Conservation (phyloP, 2,888 invertebrate genomes). For the Drosophila sordidapex region DNA sequence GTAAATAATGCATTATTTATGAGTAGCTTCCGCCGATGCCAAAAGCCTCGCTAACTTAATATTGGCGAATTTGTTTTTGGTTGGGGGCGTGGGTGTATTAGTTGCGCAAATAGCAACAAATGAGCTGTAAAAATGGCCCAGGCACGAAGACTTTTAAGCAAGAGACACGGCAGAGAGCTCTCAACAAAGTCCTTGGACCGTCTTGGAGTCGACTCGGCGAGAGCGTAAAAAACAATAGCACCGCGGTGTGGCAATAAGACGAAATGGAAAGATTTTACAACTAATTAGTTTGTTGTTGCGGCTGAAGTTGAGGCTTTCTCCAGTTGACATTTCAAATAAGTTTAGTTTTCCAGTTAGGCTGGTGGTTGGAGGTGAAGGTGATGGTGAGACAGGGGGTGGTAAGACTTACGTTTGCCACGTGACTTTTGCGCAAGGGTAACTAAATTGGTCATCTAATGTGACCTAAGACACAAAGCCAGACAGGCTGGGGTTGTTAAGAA, state of each 20-base stretch:
- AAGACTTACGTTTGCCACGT: slow-evolving; percentile 37
- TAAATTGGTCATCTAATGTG: slow-evolving; percentile 67
- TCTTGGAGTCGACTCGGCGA: background rate
- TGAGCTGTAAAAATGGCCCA: slow-evolving; percentile 69
- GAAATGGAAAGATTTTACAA: slow-evolving; percentile 58
- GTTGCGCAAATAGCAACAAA: slow-evolving; percentile 65
- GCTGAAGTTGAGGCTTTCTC: slow-evolving; percentile 21
- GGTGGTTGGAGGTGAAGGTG: background rate
- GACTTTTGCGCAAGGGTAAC: slow-evolving; percentile 51
- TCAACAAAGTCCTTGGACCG: slow-evolving; percentile 7
- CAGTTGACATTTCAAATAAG: slow-evolving; percentile 61
- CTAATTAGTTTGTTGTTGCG: slow-evolving; percentile 68
- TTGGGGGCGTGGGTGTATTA: background rate
- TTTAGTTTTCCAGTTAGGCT: background rate
- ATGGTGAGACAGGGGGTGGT: background rate
- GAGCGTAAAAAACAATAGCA: slow-evolving; percentile 6
- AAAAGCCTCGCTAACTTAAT: slow-evolving; percentile 32
- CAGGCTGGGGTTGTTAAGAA: slow-evolving; percentile 16
- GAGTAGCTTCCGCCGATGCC: slow-evolving; percentile 43
- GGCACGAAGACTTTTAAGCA: slow-evolving; percentile 63
- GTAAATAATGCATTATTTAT: slow-evolving; percentile 76
- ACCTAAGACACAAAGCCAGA: slow-evolving; percentile 46
- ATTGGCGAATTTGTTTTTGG: background rate
- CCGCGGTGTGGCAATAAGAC: slow-evolving; percentile 29
- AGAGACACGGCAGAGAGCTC: slow-evolving; percentile 50